Base-by-base conservation (phyloP, 2,113 vertebrate genomes). In the Gorsachius goisagi region DNA sequence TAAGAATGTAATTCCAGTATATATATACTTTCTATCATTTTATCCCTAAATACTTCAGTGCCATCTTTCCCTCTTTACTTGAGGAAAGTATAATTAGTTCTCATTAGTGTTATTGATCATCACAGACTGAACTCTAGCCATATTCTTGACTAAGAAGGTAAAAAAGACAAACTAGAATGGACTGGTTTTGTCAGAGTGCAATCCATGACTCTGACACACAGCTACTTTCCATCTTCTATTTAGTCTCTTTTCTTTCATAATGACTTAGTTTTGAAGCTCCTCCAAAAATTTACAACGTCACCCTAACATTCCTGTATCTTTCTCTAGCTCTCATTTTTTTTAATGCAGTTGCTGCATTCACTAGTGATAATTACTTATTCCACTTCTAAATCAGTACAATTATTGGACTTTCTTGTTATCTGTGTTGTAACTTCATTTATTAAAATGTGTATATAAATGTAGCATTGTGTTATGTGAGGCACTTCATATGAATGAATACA, bases 111-210 rank as follows among this genome's bases (percentile, higher is more conserved):
- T 58, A n/a, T 12, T 58, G 23, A 35, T 45, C 11, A 23, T 27
- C 47, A 41, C 3, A 58, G 37, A 28, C 11, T 0, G 0, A 69
- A 5, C 3, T 67, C 16, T 58, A 41, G 27, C n/a, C 16, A 27
- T 58, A 22, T 28, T 66, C 12, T 69, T 69, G 23, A 66, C 20
- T 56, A 58, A 64, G 23, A 45, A 82, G 4, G 22, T 37, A 68
- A 67, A 73, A 64, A 88, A 53, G 4, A 32, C 24, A 30, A 89
- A 52, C 4, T 66, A 22, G 15, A 59, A 71, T 9, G 13, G 28
- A 35, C 2, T 0, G 3, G 8, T 58, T 90, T 71, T 82, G 6
- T 45, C 60, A 55, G 22, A 11, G 2, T 52, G 5, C 3, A 50
- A 11, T 53, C 10, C 12, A 22, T 12, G 16, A 9, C 16, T 50